Evolutionary conservation across 2,113 vertebrate genomes (phyloP).

Genomic region (Equus quagga): DNA sequence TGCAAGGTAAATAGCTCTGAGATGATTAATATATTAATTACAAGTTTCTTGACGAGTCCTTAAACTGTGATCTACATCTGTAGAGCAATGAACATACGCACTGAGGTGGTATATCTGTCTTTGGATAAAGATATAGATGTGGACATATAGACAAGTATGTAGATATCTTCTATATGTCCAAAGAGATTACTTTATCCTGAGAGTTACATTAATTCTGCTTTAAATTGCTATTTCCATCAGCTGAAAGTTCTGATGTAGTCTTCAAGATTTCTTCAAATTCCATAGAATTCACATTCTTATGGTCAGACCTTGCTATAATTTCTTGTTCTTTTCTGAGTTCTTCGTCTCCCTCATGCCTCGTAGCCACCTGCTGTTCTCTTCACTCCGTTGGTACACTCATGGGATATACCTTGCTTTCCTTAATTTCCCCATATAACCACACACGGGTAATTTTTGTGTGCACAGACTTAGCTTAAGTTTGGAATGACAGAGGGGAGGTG

Average conservation of each 20-base stretch:
- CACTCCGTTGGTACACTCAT: neutral
- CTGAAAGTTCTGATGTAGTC: neutral
- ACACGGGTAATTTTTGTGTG: neutral
- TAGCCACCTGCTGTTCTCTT: neutral
- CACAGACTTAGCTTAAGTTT: neutral
- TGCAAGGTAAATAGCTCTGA: neutral
- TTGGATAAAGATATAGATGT: neutral
- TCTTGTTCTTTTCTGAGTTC: neutral
- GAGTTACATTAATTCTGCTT: neutral
- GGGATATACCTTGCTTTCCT: neutral
- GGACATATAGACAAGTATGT: neutral
- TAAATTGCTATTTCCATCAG: neutral
- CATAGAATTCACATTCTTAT: neutral
- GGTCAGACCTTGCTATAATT: neutral
- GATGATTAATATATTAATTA: neutral
- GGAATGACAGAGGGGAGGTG: neutral
- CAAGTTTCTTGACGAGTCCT: neutral
- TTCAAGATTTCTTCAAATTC: neutral
- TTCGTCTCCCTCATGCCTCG: neutral
- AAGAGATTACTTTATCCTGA: neutral
- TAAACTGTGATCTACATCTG: neutral
- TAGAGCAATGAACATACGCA: neutral
- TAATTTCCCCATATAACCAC: neutral
- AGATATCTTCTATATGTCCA: neutral
- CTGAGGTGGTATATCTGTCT: neutral